Evolutionary conservation across 2,797 vertebrate genomes (phyloP), one percentile per base, ranked within the genome.

Genomic region (Sebastes itinus): DNA sequence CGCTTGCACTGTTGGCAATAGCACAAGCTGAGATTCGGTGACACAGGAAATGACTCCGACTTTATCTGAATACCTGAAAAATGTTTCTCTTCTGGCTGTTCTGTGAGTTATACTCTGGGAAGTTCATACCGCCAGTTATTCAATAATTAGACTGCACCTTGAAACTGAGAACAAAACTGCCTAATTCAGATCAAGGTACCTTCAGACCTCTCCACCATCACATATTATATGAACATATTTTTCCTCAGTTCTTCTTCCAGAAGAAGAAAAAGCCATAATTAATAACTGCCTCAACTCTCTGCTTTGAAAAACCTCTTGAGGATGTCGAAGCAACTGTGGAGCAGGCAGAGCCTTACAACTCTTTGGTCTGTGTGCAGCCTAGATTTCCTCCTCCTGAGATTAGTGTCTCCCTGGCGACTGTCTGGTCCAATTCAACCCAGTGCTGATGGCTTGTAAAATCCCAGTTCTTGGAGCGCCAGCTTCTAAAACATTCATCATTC

Each of bases 401-500:
- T 55, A 52, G 77, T 60, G 84, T 88, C 85, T 93, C 92, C 92
- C 92, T 69, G 69, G 82, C 42, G 92, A 87, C 87, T 84, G 89
- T 92, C 92, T 90, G 86, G 89, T 92, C 91, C 90, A 90, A 87
- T 94, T 91, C 86, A 81, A 54, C 77, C 85, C 76, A 84, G 78
- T 82, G 82, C 87, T 88, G 86, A 92, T 89, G 74, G 87, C 79
- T 81, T 87, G 88, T 88, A 84, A 89, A 94, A 89, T 88, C 89
- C 88, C 85, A 83, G 83, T 85, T 93, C 88, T 80, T 89, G 80
- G 81, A 87, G 81, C 49, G 7, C 55, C 12, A 23, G 77, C 75
- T 86, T 75, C 76, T 82, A 82, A 91, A 89, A 91, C 92, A 93
- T 94, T 92, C 87, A 93, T 94, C 90, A 88, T 87, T 85, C 75